phyloP scores from a whole-genome alignment of 2,113 vertebrate genomes.

The Hipposideros armiger region DNA sequence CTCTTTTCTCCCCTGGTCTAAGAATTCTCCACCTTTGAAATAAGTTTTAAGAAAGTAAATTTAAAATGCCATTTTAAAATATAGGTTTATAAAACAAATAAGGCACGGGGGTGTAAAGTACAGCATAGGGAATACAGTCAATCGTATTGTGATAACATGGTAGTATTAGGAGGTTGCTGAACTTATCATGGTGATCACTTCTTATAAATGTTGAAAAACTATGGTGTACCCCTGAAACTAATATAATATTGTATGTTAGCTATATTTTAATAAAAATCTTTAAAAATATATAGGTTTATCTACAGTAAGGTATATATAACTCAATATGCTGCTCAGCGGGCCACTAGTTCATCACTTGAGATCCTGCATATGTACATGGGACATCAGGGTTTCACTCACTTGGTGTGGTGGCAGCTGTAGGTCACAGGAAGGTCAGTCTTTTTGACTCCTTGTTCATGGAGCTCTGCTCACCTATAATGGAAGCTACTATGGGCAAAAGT shows the following conservation, averaged over 20 bases:
- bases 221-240: too few species aligned
- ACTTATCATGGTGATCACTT: too few species aligned
- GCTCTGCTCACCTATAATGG: not conserved
- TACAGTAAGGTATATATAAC: not conserved
- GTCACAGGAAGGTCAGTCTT: not conserved
- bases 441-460: not conserved
- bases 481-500: constrained; percentile 8
- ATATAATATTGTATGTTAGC: too few species aligned
- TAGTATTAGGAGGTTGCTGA: too few species aligned
- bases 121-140: too few species aligned
- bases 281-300: not conserved
- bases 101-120: too few species aligned
- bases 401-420: not conserved
- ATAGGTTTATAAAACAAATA: not conserved
- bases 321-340: not conserved
- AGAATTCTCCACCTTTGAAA: constrained; percentile 14
- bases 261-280: too few species aligned
- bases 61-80: constrained; percentile 47
- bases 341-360: not conserved
- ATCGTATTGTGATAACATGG: too few species aligned
- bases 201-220: too few species aligned
- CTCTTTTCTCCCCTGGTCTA: not conserved
- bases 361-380: not conserved
- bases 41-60: constrained; percentile 37
- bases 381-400: not conserved